Base-by-base conservation (phyloP, 2,797 vertebrate genomes). In the Platyrinchus mystaceus region DNA sequence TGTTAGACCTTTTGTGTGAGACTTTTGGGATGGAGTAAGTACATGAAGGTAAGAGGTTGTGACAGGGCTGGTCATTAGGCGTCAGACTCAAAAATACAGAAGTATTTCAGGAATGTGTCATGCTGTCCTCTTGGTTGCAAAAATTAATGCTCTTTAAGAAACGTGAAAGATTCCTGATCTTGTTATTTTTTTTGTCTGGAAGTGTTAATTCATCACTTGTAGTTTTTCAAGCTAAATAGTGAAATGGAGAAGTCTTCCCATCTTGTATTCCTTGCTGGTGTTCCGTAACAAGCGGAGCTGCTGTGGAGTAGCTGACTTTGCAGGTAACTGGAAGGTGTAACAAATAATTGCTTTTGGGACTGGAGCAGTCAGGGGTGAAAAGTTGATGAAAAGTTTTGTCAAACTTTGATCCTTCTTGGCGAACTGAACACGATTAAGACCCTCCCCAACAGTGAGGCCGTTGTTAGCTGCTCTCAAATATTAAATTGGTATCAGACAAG, bases 91-190 rank as follows among this genome's bases (percentile, higher is more conserved):
- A 3, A 63, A 79, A 6, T 17, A 16, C 28, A 63, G 46, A 2
- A 8, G 0, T 5, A 28, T 64, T 49, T 41, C 39, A 67, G 56
- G 20, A 34, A 1, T 41, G 12, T n/a, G 26, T 46, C 10, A 1
- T 39, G 10, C 26, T 41, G 34, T 68, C 32, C 23, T 60, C 30
- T 37, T 75, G 49, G 14, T 41, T 77, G 5, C 41, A 66, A 39
- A 86, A 81, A n/a, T 11, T 11, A 47, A 7, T 66, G 52, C 3
- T 47, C 50, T 79, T 37, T 6, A n/a, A 34, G 36, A 55, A 27
- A 68, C n/a, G 3, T 14, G 39, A 23, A 58, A 56, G 23, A 44
- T 41, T 55, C 39, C 27, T 68, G 20, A 4, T n/a, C 5, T 10
- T 20, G 3, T 26, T 44, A 2, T 12, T 39, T 49, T 37, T 37